Conservation (phyloP, 2,888 invertebrate genomes). For the Phortica magna region DNA sequence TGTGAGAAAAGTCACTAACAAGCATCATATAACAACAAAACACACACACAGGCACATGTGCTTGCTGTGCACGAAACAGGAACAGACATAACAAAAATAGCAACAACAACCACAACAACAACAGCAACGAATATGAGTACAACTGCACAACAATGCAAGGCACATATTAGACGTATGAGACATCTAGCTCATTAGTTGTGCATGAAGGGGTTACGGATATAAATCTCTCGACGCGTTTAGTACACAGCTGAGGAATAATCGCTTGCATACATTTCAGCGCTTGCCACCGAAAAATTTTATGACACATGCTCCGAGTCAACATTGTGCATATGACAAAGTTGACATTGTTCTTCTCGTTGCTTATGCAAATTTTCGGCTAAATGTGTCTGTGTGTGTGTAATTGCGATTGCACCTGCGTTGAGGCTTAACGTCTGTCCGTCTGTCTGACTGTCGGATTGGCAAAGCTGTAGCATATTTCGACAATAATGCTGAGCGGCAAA, state of each 20-base stretch:
- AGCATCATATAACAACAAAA: conserved; percentile 63
- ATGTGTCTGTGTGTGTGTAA: conserved; percentile 44
- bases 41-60: background rate
- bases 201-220: background rate
- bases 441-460: background rate
- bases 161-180: background rate
- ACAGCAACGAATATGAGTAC: conserved; percentile 9
- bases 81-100: background rate
- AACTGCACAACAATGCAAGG: background rate
- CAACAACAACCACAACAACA: background rate
- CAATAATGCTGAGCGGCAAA: too few relatives aligned
- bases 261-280: conserved; percentile 34
- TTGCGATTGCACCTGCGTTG: background rate
- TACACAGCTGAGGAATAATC: background rate
- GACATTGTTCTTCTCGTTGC: background rate
- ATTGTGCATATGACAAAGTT: conserved; percentile 7
- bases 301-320: conserved; percentile 12
- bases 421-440: background rate
- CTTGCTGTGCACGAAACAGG: background rate
- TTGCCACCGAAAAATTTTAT: conserved; percentile 18
- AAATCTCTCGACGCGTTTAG: background rate
- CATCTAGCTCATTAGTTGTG: background rate
- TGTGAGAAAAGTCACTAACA: conserved; percentile 53
- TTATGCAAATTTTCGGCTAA: conserved; percentile 15
- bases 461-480: too few relatives aligned